Conservation (phyloP, 92 coral and sea anemone species). For the Phenganax stokvisi region DNA sequence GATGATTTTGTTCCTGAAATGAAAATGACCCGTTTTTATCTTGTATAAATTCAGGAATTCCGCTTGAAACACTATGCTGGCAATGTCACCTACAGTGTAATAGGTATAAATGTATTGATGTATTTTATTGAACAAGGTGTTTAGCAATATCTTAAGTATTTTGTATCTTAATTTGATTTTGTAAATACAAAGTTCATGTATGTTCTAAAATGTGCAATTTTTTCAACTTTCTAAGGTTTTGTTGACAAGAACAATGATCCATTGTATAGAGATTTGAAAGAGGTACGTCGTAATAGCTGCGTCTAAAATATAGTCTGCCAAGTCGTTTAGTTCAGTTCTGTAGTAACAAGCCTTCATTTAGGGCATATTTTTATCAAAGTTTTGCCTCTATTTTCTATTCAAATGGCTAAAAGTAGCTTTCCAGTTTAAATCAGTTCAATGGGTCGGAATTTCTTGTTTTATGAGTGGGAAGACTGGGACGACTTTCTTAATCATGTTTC, state of each 20-base stretch:
- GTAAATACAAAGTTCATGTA: not conserved
- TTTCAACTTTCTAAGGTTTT: constrained; percentile 54
- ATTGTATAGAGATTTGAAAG: constrained; percentile 85
- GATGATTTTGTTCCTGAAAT: not conserved
- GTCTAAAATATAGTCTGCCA: not conserved
- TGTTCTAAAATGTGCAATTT: too few relatives aligned
- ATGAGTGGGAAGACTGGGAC: too few relatives aligned
- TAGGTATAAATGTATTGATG: constrained; percentile 45
- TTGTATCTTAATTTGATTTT: not conserved
- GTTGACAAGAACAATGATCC: constrained; percentile 97
- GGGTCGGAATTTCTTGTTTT: too few relatives aligned
- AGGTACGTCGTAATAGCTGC: constrained; percentile 47
- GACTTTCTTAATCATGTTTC: too few relatives aligned
- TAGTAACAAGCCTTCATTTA: not conserved
- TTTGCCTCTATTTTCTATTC: too few relatives aligned
- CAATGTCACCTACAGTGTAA: constrained; percentile 78
- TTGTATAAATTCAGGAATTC: constrained; percentile 61
- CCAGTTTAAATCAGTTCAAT: too few relatives aligned
- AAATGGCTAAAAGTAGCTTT: too few relatives aligned
- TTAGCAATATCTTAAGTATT: not conserved
- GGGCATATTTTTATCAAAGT: too few relatives aligned
- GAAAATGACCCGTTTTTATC: not conserved
- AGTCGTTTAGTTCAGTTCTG: not conserved
- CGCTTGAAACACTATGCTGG: constrained; percentile 96
- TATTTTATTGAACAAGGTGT: not conserved